Evolutionary conservation across 1,140 invertebrate genomes (phyloP), one percentile per base, ranked within the genome.

Genomic region (Drosophila arawakana): DNA sequence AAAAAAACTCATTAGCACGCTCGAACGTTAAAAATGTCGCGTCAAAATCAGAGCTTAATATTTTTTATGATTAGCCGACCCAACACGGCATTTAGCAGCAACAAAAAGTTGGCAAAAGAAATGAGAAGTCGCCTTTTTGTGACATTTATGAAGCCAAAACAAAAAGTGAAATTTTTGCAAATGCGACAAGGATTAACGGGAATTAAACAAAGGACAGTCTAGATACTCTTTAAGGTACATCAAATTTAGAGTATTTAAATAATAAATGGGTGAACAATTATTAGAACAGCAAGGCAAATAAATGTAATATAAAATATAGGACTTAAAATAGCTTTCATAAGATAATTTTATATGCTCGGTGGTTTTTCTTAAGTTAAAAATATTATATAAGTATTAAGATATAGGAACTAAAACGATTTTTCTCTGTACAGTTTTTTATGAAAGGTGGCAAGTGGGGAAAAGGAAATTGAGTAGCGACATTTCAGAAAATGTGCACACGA

Each of bases 21-120:
- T 84, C 77, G 83, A 88, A 88, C 84, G 84, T 89, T 89, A 81
- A 89, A 89, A 89, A 84, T 89, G 85, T 90, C 84, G 84, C 84
- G 84, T 89, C 84, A 89, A 89, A 89, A 89, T 89, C 84, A 89
- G 78, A 66, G 84, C 84, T 89, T 89, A 81, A 89, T 89, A 89
- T 84, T 88, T 88, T 88, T 71, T 76, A 88, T 86, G 83, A 88
- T 89, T 75, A 83, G 80, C 76, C 59, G 41, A 43, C 55, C 54
- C 63, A 65, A 63, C 68, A 74, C 34, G 66, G 60, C 54, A 63
- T 35, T 52, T 7, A 44, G 41, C 60, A 67, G 39, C 46, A 10
- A 15, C 34, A 21, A 57, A 63, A 30, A 30, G 25, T 30, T 6
- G 6, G 4, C 6, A 6, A 3, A 30, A 30, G 25, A 30, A 30